Evolutionary conservation across 1,140 invertebrate species (phyloP).

Genomic region (Dysdera silvatica): DNA sequence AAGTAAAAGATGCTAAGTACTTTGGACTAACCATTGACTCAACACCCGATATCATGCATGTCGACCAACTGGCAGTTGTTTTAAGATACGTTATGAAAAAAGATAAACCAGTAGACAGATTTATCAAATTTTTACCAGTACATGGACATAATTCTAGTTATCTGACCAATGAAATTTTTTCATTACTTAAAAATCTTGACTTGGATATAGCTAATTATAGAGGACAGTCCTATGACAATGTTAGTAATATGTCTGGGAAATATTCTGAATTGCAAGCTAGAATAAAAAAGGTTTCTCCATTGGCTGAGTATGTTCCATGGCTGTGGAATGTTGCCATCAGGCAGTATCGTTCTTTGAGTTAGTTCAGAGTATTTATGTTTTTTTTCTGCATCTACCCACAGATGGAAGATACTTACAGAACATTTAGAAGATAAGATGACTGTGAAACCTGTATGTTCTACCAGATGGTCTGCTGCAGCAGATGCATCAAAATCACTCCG

Average conservation of each 20-base stretch:
- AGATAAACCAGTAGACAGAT: not conserved
- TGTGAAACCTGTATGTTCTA: not conserved
- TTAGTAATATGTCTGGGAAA: conserved; percentile 33
- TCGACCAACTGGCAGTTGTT: conserved; percentile 39
- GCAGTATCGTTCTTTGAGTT: not conserved
- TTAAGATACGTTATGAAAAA: not conserved
- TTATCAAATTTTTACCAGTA: not conserved
- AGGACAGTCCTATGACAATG: conserved; percentile 36
- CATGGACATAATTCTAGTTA: not conserved
- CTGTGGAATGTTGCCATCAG: not conserved
- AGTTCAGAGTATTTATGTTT: conserved; percentile 2
- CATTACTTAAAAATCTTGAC: not conserved
- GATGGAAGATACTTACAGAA: not conserved
- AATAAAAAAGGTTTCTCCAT: not conserved
- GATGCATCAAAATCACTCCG: not conserved
- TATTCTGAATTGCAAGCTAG: conserved; percentile 23
- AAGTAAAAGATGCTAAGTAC: conserved; percentile 4
- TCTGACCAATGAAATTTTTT: not conserved
- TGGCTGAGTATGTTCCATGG: not conserved
- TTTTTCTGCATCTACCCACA: conserved; percentile 1
- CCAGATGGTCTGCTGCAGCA: conserved; percentile 5
- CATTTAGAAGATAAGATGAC: not conserved
- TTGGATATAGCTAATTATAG: conserved; percentile 29
- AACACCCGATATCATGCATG: conserved; percentile 41
- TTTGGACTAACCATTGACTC: conserved; percentile 36